Evolutionary conservation across 2,113 vertebrate species (phyloP).

Genomic region (Xenopus laevis): DNA sequence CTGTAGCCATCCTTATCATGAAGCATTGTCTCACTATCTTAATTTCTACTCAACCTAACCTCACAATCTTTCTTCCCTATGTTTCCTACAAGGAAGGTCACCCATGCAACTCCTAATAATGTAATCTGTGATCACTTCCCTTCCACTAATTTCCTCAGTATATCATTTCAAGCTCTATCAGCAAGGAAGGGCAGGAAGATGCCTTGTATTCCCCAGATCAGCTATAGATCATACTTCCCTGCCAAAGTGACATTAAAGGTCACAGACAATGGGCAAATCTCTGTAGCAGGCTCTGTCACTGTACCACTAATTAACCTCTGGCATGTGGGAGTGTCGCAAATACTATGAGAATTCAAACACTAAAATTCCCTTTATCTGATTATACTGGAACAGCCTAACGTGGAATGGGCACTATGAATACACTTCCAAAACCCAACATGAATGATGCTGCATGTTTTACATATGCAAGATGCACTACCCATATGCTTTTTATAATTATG

Average conservation of each 20-base stretch:
- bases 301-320: too few relatives aligned
- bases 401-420: too few relatives aligned
- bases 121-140: slow-evolving; percentile 25
- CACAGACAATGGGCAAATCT: too few relatives aligned
- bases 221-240: slow-evolving; percentile 29
- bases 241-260: slow-evolving; percentile 12
- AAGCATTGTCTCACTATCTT: background rate
- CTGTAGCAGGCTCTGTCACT: too few relatives aligned
- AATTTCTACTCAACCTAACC: background rate
- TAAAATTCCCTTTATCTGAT: too few relatives aligned
- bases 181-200: background rate
- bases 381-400: too few relatives aligned
- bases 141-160: slow-evolving; percentile 27
- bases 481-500: too few relatives aligned
- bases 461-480: too few relatives aligned
- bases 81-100: slow-evolving; percentile 28
- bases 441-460: too few relatives aligned
- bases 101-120: slow-evolving; percentile 1
- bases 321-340: too few relatives aligned
- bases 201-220: slow-evolving; percentile 7
- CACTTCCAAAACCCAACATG: too few relatives aligned
- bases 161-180: slow-evolving; percentile 15
- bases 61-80: background rate
- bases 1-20: slow-evolving; percentile 5
- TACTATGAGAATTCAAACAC: too few relatives aligned